Base-by-base conservation (phyloP, 2,113 vertebrate species). In the Notothenia rossii region DNA sequence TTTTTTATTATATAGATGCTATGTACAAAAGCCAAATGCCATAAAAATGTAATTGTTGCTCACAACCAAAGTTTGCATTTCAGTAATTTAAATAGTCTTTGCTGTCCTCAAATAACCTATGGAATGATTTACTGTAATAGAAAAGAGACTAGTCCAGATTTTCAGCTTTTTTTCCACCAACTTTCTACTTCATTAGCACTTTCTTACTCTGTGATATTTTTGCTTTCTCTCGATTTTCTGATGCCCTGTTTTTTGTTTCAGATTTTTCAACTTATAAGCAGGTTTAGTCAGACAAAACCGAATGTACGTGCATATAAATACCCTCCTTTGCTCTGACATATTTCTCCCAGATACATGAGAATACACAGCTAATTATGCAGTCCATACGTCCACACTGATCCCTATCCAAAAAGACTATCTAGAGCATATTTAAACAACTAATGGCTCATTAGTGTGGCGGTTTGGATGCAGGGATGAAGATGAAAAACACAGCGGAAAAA, bases 371-470 rank as follows among this genome's bases (percentile, higher is more conserved):
- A 71, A 62, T 86, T 84, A 82, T 51, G 0, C 5, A 64, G 51
- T 61, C 65, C 45, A 71, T 72, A 69, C n/a, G 50, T 72, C 45
- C 55, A 40, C 78, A 56, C 29, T 4, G n/a, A 77, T 40, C 4
- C 74, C 22, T 3, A 58, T 40, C 48, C 59, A 46, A n/a, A 55
- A 45, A 61, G 72, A 62, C 74, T 55, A 77, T 72, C 40, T 60
- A 1, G 25, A 55, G 79, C 72, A 43, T 72, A 63, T 70, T 79
- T 74, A 50, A 59, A 63, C 72, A 62, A 51, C 65, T 79, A 83
- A 85, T 33, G 53, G 76, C 79, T 89, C 87, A 60, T 89, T 85
- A 82, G 72, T 45, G 81, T 4, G 0, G 54, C 18, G 4, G 58
- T 72, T 69, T 72, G 65, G 64, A 84, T 17, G 64, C 68, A 55